Base-by-base conservation (phyloP, 2,797 vertebrate genomes). In the Bovichtus variegatus region DNA sequence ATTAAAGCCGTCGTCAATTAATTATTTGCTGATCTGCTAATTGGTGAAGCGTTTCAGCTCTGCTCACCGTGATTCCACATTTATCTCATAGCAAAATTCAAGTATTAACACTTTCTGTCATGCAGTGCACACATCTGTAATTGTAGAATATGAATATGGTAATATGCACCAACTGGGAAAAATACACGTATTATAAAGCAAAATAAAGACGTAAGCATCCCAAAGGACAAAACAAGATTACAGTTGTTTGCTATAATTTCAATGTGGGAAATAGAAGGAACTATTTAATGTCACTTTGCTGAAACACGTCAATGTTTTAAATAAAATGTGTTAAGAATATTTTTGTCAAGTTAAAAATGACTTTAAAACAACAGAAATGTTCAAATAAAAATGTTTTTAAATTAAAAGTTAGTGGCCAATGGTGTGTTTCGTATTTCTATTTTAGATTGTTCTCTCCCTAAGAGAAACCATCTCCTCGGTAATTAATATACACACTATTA, bases 321-420 rank as follows among this genome's bases (percentile, higher is more conserved):
- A 63, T 43, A 7, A 16, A 41, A 4, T 12, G 51, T 63, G 53
- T 66, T 41, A 8, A 21, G 5, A 49, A 46, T 34, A 21, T 75
- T 40, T 79, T 46, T 3, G 11, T 58, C 9, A 63, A 60, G 51
- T 75, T 49, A 50, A 50, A 36, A 50, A 44, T 58, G 23, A 71
- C 47, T 43, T 69, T 23, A 68, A 74, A 79, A 60, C 68, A 77
- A 67, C 49, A 72, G 19, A 77, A 49, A 51, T 41, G 12, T 55
- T 49, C 1, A 21, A 27, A 59, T 79, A 60, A 54, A 64, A 69
- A 12, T 51, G 10, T n/a, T 0, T 12, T 60, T 44, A 53, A 60
- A 60, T 49, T 0, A 31, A 12, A 21, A 36, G 69, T 21, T 1
- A 80, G 55, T 34, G 57, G 23, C 29, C 47, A 10, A 15, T 55